Evolutionary conservation across 1,140 invertebrate genomes (phyloP).

Genomic region (Caenorhabditis elegans): WBcel235 BX284605.5:15084001-15084500

Average conservation of each 20-base stretch:
- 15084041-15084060: too few species aligned
- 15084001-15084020: constrained; percentile 51
- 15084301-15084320: constrained; percentile 55
- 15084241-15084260: constrained; percentile 70
- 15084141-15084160: neutral
- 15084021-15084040: neutral
- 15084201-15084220: constrained; percentile 67
- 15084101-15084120: neutral
- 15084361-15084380: constrained; percentile 41
- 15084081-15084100: neutral
- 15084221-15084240: constrained; percentile 68
- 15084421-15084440: constrained; percentile 91
- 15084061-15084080: too few species aligned
- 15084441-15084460: constrained; percentile 88
- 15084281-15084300: constrained; percentile 51
- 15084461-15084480: constrained; percentile 78
- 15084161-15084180: neutral
- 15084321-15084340: constrained; percentile 56
- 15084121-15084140: neutral
- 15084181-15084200: constrained; percentile 44
- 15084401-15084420: constrained; percentile 85
- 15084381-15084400: constrained; percentile 53
- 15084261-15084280: constrained; percentile 61
- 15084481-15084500: constrained; percentile 86
- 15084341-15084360: neutral